Percentiles rank a stretch among this genome's conserved stretches.
phyloP scores from a whole-genome alignment of 2,797 vertebrate genomes.

The Huso huso region DNA sequence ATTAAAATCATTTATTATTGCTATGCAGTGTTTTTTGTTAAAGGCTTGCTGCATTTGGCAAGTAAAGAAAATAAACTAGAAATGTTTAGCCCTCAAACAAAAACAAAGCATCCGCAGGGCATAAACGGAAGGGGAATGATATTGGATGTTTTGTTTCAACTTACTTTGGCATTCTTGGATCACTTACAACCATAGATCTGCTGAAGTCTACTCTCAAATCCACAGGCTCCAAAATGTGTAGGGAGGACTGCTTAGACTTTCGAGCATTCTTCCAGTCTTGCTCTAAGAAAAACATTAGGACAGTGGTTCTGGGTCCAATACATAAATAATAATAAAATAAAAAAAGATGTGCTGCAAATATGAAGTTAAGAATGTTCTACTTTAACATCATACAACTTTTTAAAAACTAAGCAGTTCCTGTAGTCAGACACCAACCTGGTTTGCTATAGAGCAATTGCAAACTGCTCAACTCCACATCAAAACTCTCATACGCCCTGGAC shows the following conservation, averaged over 20 bases:
- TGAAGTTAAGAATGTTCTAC: too few relatives aligned
- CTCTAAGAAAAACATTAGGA: conserved; percentile 46
- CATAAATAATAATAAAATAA: neutral
- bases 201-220: conserved; percentile 83
- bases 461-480: conserved; percentile 84
- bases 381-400: neutral
- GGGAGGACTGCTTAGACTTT: conserved; percentile 66
- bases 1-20: too few relatives aligned
- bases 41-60: too few relatives aligned
- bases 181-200: conserved; percentile 88
- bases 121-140: too few relatives aligned
- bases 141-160: conserved; percentile 16
- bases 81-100: too few relatives aligned
- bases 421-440: conserved; percentile 53
- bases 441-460: conserved; percentile 88
- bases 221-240: conserved; percentile 87
- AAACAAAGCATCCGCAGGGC: too few relatives aligned
- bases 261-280: conserved; percentile 86
- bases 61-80: too few relatives aligned
- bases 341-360: neutral
- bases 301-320: too few relatives aligned
- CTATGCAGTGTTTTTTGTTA: too few relatives aligned
- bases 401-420: neutral
- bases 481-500: conserved; percentile 88
- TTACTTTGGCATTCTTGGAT: conserved; percentile 91